Evolutionary conservation across 2,888 invertebrate genomes (phyloP).

Genomic region (Tipula vernalis): DNA sequence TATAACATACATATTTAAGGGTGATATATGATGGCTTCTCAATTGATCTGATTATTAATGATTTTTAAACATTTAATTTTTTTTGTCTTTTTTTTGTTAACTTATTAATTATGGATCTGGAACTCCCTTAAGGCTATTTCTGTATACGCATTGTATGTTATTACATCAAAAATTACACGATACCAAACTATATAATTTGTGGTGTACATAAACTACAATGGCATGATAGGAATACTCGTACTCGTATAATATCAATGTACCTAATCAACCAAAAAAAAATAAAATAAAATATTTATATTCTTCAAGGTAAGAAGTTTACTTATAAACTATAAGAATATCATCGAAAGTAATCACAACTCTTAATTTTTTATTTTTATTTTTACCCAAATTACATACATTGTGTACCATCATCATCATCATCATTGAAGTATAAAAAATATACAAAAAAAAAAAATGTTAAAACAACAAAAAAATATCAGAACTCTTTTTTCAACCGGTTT

Average conservation of each 20-base stretch:
- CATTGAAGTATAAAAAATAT: background rate
- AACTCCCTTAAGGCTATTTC: background rate
- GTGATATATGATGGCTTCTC: background rate
- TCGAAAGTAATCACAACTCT: background rate
- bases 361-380: background rate
- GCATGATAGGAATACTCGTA: background rate
- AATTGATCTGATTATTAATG: slow-evolving; percentile 4
- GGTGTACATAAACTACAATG: background rate
- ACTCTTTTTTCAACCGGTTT: background rate
- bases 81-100: background rate
- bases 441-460: background rate
- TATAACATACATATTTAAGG: background rate
- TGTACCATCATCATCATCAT: background rate
- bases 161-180: background rate
- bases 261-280: background rate
- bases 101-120: background rate
- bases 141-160: background rate
- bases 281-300: background rate
- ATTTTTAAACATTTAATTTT: background rate
- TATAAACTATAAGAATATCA: background rate
- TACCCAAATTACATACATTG: background rate
- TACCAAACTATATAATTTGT: background rate
- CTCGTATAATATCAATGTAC: background rate
- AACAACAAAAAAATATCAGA: background rate
- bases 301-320: background rate